A percentile compares a stretch with the other conserved stretches of the same genome.
phyloP scores from a whole-genome alignment of 37 sponge, comb jelly and placozoan genomes.

The Chondrosia reniformis region DNA sequence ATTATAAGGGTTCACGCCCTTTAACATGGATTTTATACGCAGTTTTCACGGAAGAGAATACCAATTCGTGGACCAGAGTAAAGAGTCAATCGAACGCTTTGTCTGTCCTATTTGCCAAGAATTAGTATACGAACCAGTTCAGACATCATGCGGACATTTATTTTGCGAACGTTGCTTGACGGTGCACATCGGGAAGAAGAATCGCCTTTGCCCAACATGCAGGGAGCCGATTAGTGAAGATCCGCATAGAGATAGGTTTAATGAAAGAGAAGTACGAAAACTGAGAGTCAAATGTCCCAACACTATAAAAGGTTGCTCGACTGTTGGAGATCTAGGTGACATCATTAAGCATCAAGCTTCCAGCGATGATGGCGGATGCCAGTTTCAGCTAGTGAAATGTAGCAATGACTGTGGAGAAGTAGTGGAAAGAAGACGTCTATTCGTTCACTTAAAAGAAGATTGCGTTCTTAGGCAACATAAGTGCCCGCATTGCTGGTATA shows the following conservation, averaged over 20 bases:
- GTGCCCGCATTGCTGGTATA: conserved; percentile 14
- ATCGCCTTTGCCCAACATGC: neutral
- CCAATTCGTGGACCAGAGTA: neutral
- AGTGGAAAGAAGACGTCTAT: neutral
- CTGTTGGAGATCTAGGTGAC: conserved; percentile 32
- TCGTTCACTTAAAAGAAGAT: neutral
- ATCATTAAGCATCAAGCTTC: conserved; percentile 14
- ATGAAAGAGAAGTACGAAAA: conserved; percentile 24
- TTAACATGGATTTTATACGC: no score
- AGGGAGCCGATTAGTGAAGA: conserved; percentile 7
- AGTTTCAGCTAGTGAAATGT: conserved; percentile 22
- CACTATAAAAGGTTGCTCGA: conserved; percentile 31
- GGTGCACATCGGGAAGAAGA: no score
- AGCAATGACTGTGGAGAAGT: conserved; percentile 24
- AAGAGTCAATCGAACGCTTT: neutral
- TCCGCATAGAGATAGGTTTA: conserved; percentile 29
- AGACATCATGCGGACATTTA: conserved; percentile 10
- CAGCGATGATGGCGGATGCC: conserved; percentile 23
- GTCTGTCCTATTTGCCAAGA: conserved; percentile 12
- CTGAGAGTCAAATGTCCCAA: conserved; percentile 47
- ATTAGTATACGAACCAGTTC: conserved; percentile 5
- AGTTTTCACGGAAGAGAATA: conserved; percentile 4
- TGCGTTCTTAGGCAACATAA: conserved; percentile 24
- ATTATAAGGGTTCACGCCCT: no score
- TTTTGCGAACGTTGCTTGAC: neutral